phyloP scores from a whole-genome alignment of 2,888 invertebrate species.

The Agrypnus murinus region DNA sequence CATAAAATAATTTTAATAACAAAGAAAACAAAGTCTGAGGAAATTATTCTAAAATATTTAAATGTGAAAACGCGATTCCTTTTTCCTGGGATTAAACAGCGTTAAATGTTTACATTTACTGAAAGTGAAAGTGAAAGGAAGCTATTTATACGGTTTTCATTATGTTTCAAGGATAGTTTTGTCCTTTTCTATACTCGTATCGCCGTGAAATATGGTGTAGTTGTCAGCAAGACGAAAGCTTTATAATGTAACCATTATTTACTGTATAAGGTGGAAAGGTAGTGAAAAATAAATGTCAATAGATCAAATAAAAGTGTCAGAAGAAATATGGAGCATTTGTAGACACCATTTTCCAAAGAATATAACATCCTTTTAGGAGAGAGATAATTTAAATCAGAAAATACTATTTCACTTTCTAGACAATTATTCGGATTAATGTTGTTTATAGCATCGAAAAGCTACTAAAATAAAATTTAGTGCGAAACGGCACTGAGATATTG shows the following conservation, averaged over 20 bases:
- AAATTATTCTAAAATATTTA: slow-evolving; percentile 22
- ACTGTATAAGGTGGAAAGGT: slow-evolving; percentile 41
- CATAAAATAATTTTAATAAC: slow-evolving; percentile 7
- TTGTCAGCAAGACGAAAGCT: slow-evolving; percentile 43
- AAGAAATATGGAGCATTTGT: slow-evolving; percentile 26
- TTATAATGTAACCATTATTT: slow-evolving; percentile 44
- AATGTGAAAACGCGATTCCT: slow-evolving; percentile 8
- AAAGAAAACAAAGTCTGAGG: not conserved
- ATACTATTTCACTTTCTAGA: slow-evolving; percentile 11
- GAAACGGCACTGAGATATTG: slow-evolving; percentile 30
- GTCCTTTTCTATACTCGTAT: slow-evolving; percentile 26
- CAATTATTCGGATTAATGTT: slow-evolving; percentile 38
- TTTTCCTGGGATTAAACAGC: slow-evolving; percentile 1
- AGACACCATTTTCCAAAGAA: slow-evolving; percentile 13
- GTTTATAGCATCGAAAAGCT: slow-evolving; percentile 34
- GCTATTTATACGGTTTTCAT: slow-evolving; percentile 27
- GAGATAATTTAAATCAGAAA: slow-evolving; percentile 25
- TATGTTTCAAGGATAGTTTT: slow-evolving; percentile 26
- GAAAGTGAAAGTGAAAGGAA: not conserved
- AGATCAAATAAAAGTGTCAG: slow-evolving; percentile 42
- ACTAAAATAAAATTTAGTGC: slow-evolving; percentile 37
- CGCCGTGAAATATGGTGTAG: slow-evolving; percentile 37
- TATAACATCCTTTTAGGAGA: slow-evolving; percentile 6
- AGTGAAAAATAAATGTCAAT: slow-evolving; percentile 43
- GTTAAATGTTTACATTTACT: slow-evolving; percentile 21